Conservation (phyloP, 2,888 invertebrate species). For the Drosophila helvetica region DNA sequence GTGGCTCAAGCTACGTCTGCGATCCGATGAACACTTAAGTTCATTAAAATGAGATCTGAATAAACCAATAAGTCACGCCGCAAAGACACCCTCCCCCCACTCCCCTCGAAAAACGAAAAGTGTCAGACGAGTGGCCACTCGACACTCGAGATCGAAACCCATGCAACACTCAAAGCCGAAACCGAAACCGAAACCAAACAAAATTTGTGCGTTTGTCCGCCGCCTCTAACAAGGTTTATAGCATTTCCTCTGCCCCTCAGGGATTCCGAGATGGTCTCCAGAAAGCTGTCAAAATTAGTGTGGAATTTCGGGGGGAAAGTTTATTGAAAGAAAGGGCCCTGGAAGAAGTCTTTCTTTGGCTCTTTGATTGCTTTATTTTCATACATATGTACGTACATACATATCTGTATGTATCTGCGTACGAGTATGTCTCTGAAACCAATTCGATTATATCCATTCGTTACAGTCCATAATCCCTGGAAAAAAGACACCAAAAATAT, state of each 20-base stretch:
- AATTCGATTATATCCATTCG: conserved; percentile 57
- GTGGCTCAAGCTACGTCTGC: conserved; percentile 29
- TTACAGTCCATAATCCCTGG: conserved; percentile 27
- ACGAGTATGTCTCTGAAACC: background rate
- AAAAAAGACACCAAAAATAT: conserved; percentile 59
- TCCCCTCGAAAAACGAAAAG: conserved; percentile 66
- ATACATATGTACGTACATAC: too few species aligned
- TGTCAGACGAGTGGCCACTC: conserved; percentile 78
- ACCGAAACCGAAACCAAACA: conserved; percentile 21
- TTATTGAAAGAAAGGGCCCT: background rate
- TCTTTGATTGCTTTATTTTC: background rate
- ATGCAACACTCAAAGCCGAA: conserved; percentile 13
- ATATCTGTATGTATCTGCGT: too few species aligned
- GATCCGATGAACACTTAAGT: conserved; percentile 69
- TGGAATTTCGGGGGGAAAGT: conserved; percentile 14
- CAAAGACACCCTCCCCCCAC: background rate
- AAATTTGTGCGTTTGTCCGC: conserved; percentile 45
- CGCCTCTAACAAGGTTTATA: conserved; percentile 25
- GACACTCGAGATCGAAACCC: conserved; percentile 47
- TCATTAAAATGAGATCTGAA: conserved; percentile 78
- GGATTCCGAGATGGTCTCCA: conserved; percentile 16
- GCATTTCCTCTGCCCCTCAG: conserved; percentile 22
- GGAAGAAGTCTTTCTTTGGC: background rate
- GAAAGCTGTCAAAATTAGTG: background rate
- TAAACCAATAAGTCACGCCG: conserved; percentile 78